Evolutionary conservation across 1,140 invertebrate genomes (phyloP).

Genomic region (Oedothorax gibbosus): DNA sequence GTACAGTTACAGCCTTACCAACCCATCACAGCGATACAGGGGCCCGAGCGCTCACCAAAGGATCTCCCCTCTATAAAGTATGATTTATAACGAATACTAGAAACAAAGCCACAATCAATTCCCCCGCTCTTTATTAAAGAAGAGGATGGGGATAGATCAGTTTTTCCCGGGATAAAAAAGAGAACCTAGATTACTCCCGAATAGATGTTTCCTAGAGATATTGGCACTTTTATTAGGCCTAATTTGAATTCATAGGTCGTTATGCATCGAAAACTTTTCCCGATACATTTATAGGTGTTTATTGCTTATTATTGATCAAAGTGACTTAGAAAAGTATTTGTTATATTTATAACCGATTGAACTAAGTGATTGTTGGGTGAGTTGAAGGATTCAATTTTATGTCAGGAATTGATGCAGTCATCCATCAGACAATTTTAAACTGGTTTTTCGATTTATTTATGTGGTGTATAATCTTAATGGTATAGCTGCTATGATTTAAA

Average conservation of each 20-base stretch:
- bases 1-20: no score
- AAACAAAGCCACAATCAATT: constrained; percentile 61
- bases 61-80: constrained; percentile 35
- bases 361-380: no score
- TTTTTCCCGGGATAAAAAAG: background rate
- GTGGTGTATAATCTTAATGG: no score
- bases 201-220: constrained; percentile 13
- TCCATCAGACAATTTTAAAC: no score
- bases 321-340: no score
- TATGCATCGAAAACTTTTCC: background rate
- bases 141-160: background rate
- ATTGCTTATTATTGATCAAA: constrained; percentile 11
- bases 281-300: constrained; percentile 9
- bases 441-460: no score
- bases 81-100: constrained; percentile 55
- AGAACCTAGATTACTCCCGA: background rate
- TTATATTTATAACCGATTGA: no score
- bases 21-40: no score
- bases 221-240: constrained; percentile 33
- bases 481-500: no score
- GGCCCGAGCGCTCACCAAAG: background rate
- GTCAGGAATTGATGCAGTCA: no score
- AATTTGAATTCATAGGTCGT: constrained; percentile 40
- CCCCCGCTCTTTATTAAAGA: constrained; percentile 47
- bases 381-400: no score